Conservation (phyloP, 2,888 invertebrate species). For the Liodrosophila aerea region DNA sequence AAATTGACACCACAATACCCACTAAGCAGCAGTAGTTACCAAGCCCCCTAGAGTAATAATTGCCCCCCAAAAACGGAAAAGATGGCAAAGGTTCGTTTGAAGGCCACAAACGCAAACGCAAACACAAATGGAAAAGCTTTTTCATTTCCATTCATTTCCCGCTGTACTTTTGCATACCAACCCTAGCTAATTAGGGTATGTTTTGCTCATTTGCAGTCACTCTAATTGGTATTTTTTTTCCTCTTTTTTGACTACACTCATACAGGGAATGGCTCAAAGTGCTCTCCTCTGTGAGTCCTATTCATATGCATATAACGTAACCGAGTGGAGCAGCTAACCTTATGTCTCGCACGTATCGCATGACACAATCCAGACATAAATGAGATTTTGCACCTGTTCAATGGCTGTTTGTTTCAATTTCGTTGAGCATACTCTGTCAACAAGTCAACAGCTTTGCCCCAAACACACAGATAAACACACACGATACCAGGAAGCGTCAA, state of each 20-base stretch:
- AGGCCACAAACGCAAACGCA: conserved; percentile 39
- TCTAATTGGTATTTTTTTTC: conserved; percentile 64
- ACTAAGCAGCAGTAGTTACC: not conserved
- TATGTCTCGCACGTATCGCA: conserved; percentile 45
- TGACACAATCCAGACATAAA: conserved; percentile 57
- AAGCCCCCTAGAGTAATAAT: conserved; percentile 41
- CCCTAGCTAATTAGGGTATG: conserved; percentile 45
- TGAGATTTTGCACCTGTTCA: conserved; percentile 65
- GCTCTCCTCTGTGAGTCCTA: conserved; percentile 6
- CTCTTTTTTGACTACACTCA: conserved; percentile 25
- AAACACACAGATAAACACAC: conserved; percentile 22
- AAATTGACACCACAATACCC: conserved; percentile 35
- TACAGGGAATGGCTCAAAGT: conserved; percentile 15
- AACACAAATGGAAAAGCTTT: conserved; percentile 25
- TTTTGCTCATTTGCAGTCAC: conserved; percentile 9
- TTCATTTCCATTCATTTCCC: not conserved
- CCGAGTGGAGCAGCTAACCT: conserved; percentile 29
- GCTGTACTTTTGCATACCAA: too few relatives aligned
- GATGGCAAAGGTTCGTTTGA: conserved; percentile 31
- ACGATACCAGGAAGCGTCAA: conserved; percentile 28
- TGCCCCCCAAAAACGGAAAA: conserved; percentile 18
- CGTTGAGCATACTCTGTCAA: conserved; percentile 46
- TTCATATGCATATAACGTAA: conserved; percentile 22
- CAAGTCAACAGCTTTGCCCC: conserved; percentile 37
- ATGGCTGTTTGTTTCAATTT: conserved; percentile 49